Evolutionary conservation across 2,113 vertebrate genomes (phyloP).

Genomic region (Podiceps cristatus): DNA sequence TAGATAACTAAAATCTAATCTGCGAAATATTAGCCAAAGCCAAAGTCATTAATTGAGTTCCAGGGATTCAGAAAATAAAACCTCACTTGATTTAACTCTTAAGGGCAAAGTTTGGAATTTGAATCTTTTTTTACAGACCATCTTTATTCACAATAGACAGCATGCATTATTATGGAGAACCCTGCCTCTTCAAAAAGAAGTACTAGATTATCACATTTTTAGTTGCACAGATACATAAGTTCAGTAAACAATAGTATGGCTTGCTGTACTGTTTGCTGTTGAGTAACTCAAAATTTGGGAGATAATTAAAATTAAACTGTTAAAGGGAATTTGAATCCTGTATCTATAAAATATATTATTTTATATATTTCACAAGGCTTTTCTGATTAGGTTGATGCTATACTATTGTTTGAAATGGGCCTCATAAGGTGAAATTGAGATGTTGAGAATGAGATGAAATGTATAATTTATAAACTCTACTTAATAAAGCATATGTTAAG

Average conservation of each 20-base stretch:
- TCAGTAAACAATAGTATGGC: not conserved
- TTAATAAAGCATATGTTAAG: slow-evolving; percentile 73
- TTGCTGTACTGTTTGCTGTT: not conserved
- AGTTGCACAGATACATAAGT: not conserved
- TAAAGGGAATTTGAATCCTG: not conserved
- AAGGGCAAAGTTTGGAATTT: not conserved
- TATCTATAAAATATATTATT: slow-evolving; percentile 18
- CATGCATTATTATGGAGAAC: not conserved
- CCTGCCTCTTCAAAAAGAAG: not conserved
- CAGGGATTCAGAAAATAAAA: not conserved
- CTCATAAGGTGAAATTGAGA: slow-evolving; percentile 45
- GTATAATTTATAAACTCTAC: slow-evolving; percentile 73
- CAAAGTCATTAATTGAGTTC: not conserved
- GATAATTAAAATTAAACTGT: slow-evolving; percentile 22
- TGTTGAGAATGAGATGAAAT: slow-evolving; percentile 52
- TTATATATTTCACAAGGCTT: slow-evolving; percentile 33
- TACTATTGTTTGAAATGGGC: slow-evolving; percentile 61
- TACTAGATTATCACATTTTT: not conserved
- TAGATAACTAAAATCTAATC: not conserved
- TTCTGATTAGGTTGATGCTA: slow-evolving; percentile 64
- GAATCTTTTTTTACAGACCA: not conserved
- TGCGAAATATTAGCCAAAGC: not conserved
- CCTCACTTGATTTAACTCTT: not conserved
- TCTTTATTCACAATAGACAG: not conserved
- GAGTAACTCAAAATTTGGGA: not conserved